A percentile compares a stretch with the other conserved stretches of the same genome.
phyloP scores from a whole-genome alignment of 2,797 vertebrate species.

The Chrosomus eos region DNA sequence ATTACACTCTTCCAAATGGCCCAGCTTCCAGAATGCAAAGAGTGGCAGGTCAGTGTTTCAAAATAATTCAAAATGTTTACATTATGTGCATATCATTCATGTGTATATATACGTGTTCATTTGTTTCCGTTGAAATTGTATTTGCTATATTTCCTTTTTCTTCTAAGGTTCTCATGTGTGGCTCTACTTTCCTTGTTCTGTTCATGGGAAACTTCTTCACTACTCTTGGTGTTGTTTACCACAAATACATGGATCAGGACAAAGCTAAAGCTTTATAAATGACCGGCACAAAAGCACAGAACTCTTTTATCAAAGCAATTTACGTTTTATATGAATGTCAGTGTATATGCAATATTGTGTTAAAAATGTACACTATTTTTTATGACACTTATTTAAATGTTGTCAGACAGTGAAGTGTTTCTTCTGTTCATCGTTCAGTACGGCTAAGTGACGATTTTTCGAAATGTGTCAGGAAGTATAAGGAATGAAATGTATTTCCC shows the following conservation, averaged over 20 bases:
- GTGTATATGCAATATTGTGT: neutral
- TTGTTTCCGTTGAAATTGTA: neutral
- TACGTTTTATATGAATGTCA: conserved; percentile 25
- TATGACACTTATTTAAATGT: neutral
- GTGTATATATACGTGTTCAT: neutral
- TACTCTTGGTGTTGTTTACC: conserved; percentile 91
- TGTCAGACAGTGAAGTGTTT: neutral
- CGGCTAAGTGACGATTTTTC: neutral
- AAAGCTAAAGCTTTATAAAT: conserved; percentile 47
- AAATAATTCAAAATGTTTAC: neutral
- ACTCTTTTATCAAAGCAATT: conserved; percentile 23
- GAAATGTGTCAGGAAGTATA: neutral
- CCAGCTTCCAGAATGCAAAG: conserved; percentile 90
- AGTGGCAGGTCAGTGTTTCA: conserved; percentile 89
- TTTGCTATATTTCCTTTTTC: neutral
- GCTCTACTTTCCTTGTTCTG: conserved; percentile 89
- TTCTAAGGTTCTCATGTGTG: conserved; percentile 89
- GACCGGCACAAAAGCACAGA: neutral
- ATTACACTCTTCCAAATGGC: conserved; percentile 89
- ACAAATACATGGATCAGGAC: conserved; percentile 88
- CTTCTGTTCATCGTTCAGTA: neutral
- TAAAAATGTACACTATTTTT: conserved; percentile 15
- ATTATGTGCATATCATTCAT: neutral
- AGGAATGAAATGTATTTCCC: conserved; percentile 13
- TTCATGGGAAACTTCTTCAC: conserved; percentile 95